Evolutionary conservation across 2,888 invertebrate species (phyloP), one percentile per base, ranked within the genome.

Genomic region (Eristalis intricaria): DNA sequence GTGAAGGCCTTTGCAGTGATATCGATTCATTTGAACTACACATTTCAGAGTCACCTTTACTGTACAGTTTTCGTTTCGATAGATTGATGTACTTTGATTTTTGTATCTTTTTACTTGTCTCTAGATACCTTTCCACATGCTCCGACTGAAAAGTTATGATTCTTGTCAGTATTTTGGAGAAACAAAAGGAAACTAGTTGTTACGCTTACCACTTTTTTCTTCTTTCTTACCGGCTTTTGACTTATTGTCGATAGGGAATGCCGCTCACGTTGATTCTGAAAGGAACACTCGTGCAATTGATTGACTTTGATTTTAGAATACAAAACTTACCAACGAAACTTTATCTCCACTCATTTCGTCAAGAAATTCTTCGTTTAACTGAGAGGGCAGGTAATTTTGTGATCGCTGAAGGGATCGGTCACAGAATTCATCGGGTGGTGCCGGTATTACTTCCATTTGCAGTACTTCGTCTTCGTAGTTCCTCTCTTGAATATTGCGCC

Each of bases 41-140:
- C 11, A 81, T 76, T 35, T 77, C 73, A 2, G 81, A 85, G 7
- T 38, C 22, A 10, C 85, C 85, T 58, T 85, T 85, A 23, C 50
- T 73, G 19, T 85, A 85, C 1, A 85, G 73, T 35, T 81, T 85
- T 19, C 85, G 68, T 29, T 85, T 85, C 0, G 85, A 85, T 7
- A 68, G 0, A 61, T 85, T 81, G 0, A 85, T 60, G 32, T 50
- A 74, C 11, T 29, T 60, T 3, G 50, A 64, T 11, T 29, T 74
- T n/a, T 32, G 7, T 8, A 81, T 15, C 1, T 3, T 38, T 64
- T 77, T 2, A 50, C 77, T 74, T 3, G 19, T 76, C 11, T 77
- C 38, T 3, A 85, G n/a, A 22, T 85, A 85, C 5, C 73, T 69
- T 58, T 73, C 35, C 64, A 81, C n/a, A 13, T 73, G 40, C 29